Conservation (phyloP, 2,113 vertebrate species). For the Elephas maximus region DNA sequence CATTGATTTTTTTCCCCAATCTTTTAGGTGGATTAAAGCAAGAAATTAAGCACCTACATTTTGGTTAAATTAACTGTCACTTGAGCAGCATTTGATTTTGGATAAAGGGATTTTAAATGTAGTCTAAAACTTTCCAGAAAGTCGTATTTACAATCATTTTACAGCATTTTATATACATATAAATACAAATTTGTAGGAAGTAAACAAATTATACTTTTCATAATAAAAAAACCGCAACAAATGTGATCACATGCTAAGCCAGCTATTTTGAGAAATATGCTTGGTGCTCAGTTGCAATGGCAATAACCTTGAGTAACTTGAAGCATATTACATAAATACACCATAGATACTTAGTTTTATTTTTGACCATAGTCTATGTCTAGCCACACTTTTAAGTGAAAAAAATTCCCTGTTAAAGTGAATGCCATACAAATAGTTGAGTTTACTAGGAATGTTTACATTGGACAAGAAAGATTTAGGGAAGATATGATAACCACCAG, state of each 20-base stretch:
- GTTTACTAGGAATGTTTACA: constrained; percentile 24
- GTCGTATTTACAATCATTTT: constrained; percentile 70
- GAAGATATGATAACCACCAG: neutral
- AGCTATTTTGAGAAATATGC: constrained; percentile 30
- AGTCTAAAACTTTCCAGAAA: constrained; percentile 63
- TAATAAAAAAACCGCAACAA: constrained; percentile 45
- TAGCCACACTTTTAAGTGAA: constrained; percentile 30
- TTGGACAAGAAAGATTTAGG: neutral
- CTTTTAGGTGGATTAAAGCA: constrained; percentile 24
- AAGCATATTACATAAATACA: neutral
- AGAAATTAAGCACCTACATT: constrained; percentile 42
- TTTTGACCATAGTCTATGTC: neutral
- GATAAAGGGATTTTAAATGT: constrained; percentile 55
- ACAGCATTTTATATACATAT: constrained; percentile 75
- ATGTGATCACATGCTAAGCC: neutral
- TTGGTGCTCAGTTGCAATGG: constrained; percentile 15
- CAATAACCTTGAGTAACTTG: constrained; percentile 12
- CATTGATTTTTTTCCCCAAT: neutral
- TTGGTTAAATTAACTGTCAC: constrained; percentile 45
- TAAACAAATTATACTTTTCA: constrained; percentile 40
- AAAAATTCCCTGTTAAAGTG: constrained; percentile 50
- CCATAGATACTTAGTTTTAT: neutral
- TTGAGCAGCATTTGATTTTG: constrained; percentile 66
- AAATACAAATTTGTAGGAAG: constrained; percentile 72
- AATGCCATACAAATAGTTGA: neutral